Conservation (phyloP, 1,140 invertebrate species). For the Monomorium pharaonis region DNA sequence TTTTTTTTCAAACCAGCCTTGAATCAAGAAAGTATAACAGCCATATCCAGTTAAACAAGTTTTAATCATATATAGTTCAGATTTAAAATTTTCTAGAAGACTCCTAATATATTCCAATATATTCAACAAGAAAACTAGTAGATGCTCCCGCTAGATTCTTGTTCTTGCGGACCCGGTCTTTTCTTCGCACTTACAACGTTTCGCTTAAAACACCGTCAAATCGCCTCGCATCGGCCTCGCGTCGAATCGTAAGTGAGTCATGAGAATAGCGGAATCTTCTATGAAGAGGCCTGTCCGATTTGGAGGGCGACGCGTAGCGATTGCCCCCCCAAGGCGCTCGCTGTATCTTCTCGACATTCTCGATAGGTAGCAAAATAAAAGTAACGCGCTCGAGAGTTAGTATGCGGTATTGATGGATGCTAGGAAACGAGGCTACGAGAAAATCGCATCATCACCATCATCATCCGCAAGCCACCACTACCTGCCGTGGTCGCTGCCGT, state of each 20-base stretch:
- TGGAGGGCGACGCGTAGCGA: background rate
- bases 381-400: background rate
- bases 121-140: constrained; percentile 26
- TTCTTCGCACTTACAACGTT: background rate
- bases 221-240: background rate
- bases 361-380: constrained; percentile 44
- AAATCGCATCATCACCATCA: constrained; percentile 67
- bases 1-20: too few species aligned
- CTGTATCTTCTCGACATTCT: background rate
- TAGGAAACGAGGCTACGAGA: constrained; percentile 75
- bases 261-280: constrained; percentile 27
- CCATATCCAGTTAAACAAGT: too few species aligned
- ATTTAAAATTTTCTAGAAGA: too few species aligned
- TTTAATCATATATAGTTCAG: too few species aligned
- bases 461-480: constrained; percentile 42
- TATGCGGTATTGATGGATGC: constrained; percentile 14
- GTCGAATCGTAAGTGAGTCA: constrained; percentile 37
- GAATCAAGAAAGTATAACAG: too few species aligned
- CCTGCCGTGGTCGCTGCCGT: constrained; percentile 53
- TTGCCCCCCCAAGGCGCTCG: background rate
- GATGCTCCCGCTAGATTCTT: background rate
- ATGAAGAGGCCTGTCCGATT: constrained; percentile 17
- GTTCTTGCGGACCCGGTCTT: background rate
- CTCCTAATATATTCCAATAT: too few species aligned
- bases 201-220: background rate